Base-by-base conservation (phyloP, 2,113 vertebrate genomes). In the Paracanthobrama guichenoti region DNA sequence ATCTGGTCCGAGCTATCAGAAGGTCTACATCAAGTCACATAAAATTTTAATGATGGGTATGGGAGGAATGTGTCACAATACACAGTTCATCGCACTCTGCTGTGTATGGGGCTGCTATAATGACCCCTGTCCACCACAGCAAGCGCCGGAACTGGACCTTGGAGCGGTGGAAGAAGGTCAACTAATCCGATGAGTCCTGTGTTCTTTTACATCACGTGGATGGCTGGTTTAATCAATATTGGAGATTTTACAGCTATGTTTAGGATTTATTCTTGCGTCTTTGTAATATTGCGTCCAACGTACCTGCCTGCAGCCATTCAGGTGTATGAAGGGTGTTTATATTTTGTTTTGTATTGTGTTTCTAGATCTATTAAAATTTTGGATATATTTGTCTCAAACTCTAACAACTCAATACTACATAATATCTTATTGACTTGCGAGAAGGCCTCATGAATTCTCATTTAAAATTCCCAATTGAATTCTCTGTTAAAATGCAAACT, bases 391-490 rank as follows among this genome's bases (percentile, higher is more conserved):
- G 57, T 79, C 57, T 62, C 39, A 62, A 62, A 79, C n/a, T 44
- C 26, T 9, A 48, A 50, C 44, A 66, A 67, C 44, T 67, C 31
- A 60, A 42, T 79, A 44, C 20, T 2, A 60, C 55, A 42, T 60
- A 60, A 60, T 79, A 60, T 22, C 31, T 79, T 79, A 79, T 53
- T 53, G 73, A 75, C 48, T 66, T 66, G 78, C 44, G 16, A 67
- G 12, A 67, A 67, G 44, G 24, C 26, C 42, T 66, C 22, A 67
- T 80, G 24, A 80, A 66, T 66, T 66, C 60, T 66, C 62, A 50
- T 50, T 28, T 67, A 46, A 80, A 80, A 28, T 53, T 31, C 48
- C 48, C 24, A 31, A 31, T 11, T 20, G 26, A 53, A 50, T 75
- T 20, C 26, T 60, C 9, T 39, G 46, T 66, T 31, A 42, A 44